Percentiles rank a stretch among this genome's conserved stretches.
Conservation (phyloP, 2,888 invertebrate species). For the Apeira syringaria region DNA sequence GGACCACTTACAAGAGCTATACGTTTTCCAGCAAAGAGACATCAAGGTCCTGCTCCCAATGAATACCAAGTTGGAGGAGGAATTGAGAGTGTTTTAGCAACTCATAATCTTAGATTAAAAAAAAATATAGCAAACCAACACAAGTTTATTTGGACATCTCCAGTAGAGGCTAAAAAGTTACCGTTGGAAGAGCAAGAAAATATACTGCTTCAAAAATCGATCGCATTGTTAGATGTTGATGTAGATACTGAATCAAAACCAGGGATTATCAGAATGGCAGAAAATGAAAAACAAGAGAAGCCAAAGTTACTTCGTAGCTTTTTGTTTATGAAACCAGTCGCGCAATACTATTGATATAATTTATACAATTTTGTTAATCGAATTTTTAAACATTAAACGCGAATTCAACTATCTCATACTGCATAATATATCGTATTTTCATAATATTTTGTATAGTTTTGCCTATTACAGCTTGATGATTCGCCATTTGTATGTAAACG, state of each 20-base stretch:
- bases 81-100: conserved; percentile 57
- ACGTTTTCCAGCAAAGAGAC: conserved; percentile 43
- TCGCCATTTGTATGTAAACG: too few relatives aligned
- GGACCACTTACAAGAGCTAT: conserved; percentile 54
- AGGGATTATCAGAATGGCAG: neutral
- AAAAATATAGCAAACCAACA: conserved; percentile 49
- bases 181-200: conserved; percentile 47
- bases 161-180: conserved; percentile 32
- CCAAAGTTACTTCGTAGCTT: conserved; percentile 24
- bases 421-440: too few relatives aligned
- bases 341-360: too few relatives aligned
- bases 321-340: conserved; percentile 17
- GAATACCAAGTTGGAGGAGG: conserved; percentile 51
- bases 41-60: conserved; percentile 56
- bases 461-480: too few relatives aligned
- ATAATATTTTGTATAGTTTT: too few relatives aligned
- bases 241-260: conserved; percentile 5
- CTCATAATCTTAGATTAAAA: conserved; percentile 57
- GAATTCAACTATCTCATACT: too few relatives aligned
- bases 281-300: conserved; percentile 1
- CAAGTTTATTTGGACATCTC: conserved; percentile 47
- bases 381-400: too few relatives aligned
- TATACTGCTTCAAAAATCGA: conserved; percentile 47
- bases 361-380: too few relatives aligned
- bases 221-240: conserved; percentile 48